Conservation (phyloP, 2,797 vertebrate species). For the Mustela erminea region DNA sequence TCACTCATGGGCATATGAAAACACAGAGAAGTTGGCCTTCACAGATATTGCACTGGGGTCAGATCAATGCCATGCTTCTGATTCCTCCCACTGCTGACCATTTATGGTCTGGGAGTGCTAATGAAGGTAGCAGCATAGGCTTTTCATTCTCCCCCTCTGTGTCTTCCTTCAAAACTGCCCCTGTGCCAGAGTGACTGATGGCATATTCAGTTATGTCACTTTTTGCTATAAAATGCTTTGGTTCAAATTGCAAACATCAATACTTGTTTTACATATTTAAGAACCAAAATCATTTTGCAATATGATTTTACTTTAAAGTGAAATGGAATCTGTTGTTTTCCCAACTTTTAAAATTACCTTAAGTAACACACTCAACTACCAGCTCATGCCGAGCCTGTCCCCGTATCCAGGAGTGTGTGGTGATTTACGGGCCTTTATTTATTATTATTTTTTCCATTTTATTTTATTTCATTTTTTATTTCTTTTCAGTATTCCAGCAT, state of each 20-base stretch:
- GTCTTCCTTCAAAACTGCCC: neutral
- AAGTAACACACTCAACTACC: neutral
- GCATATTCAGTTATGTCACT: rapidly evolving
- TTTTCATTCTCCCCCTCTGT: rapidly evolving
- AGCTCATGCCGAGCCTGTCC: neutral
- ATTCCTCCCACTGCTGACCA: too few relatives aligned
- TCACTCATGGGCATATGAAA: neutral
- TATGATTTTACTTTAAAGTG: neutral
- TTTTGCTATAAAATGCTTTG: neutral
- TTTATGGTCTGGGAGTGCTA: neutral
- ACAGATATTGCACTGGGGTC: rapidly evolving
- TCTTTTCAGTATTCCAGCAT: too few relatives aligned
- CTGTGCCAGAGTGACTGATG: rapidly evolving
- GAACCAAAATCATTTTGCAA: neutral
- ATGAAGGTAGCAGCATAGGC: neutral
- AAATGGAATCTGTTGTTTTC: neutral
- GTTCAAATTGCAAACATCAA: neutral
- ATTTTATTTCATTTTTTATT: too few relatives aligned
- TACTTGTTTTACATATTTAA: neutral
- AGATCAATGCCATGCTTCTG: too few relatives aligned
- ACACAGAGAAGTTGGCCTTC: neutral
- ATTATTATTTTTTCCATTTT: too few relatives aligned
- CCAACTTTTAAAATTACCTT: neutral
- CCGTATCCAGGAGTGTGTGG: neutral
- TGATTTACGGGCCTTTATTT: neutral